Base-by-base conservation (phyloP, 2,113 vertebrate species). In the Synodontis membranacea region DNA sequence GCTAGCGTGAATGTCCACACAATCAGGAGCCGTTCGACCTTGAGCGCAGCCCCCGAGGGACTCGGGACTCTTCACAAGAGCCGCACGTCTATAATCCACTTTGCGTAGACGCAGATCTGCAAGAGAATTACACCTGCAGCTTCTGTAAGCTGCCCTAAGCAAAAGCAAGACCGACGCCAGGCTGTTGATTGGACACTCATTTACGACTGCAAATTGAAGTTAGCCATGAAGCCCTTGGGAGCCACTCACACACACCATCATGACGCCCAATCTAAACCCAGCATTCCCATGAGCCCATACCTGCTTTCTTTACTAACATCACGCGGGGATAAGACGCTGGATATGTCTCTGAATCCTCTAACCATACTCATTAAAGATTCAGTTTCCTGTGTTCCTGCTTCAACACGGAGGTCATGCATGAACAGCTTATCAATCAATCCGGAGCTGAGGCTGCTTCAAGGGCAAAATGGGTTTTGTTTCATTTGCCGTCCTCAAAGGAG, bases 121-220 rank as follows among this genome's bases (percentile, higher is more conserved):
- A 68, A 50, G 6, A 25, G 83, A 88, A 83, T 74, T 48, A 66
- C 46, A 84, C 54, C 37, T 58, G 79, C 50, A 37, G 46, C 37
- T 82, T 25, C 64, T 50, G 39, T 80, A 84, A 84, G 66, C 76
- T 37, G 31, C 56, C 75, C 52, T 50, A 56, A 34, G 70, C 60
- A 52, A 48, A n/a, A 34, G 48, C 60, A 76, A 78, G 23, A 79
- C 31, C 75, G 42, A 70, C 70, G 25, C 19, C 34, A 81, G 64
- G 84, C 79, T 74, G 50, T 66, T 83, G 42, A 28, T 60, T 88
- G 34, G 52, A 84, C 76, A n/a, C 46, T 86, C 52, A 85, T 83
- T 74, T 83, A 72, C 46, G 48, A 31, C 44, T 72, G 62, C 79
- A 88, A 91, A 84, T 84, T 60, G 31, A 86, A 88, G 87, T 87